Percentiles rank a stretch among this genome's conserved stretches.
Evolutionary conservation across 2,888 invertebrate species (phyloP).

Genomic region (Nasonovia ribisnigri): DNA sequence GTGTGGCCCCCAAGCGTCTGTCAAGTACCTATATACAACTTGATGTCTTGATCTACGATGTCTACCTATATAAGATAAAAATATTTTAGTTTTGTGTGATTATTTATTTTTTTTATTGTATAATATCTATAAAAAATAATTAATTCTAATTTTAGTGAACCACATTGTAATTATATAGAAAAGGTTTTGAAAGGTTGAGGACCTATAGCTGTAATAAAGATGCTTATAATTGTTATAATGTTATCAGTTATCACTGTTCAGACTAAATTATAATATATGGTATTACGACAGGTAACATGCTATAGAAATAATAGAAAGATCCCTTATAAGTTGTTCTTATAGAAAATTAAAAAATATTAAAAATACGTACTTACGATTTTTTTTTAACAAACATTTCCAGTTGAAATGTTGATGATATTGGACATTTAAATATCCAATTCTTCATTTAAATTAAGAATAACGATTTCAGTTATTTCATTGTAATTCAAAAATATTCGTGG

Average conservation of each 20-base stretch:
- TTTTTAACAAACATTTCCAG: no score
- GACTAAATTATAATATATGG: no score
- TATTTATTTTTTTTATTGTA: neutral
- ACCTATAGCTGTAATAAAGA: no score
- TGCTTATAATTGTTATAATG: neutral
- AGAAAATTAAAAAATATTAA: neutral
- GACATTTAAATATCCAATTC: no score
- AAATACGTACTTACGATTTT: no score
- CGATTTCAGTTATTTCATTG: no score
- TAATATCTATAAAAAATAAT: neutral
- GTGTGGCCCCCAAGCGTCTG: neutral
- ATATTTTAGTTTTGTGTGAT: neutral
- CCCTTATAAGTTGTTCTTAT: neutral
- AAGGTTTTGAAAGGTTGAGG: no score
- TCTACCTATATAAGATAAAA: neutral
- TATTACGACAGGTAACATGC: neutral
- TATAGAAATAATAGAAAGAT: neutral
- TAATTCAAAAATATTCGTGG: neutral
- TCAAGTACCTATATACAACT: neutral
- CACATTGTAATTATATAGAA: neutral
- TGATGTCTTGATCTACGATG: neutral
- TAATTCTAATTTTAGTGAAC: neutral
- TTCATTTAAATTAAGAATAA: no score
- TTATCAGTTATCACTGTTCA: no score
- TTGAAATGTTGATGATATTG: no score